These are phyloP conservation scores for Trididemnum miniatum DNA, from an alignment of 23 tunicate genomes.

Conservation along the genomic window DNA sequence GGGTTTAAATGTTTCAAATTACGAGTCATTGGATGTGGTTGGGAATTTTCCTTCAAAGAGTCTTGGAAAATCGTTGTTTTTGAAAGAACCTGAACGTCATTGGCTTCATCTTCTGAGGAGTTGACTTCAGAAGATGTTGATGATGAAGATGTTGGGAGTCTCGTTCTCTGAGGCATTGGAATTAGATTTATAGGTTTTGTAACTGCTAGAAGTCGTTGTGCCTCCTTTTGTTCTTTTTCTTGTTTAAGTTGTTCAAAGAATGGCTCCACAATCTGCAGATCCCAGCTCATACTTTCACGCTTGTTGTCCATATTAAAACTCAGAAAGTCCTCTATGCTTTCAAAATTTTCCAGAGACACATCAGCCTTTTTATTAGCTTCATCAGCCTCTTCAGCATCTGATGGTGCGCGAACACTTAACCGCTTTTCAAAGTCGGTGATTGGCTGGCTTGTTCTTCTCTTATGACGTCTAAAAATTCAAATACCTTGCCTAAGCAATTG, in stretches of 20 bases:
- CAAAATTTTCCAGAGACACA: slow-evolving; percentile 17
- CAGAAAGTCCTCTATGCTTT: slow-evolving; percentile 57
- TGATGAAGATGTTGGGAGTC: background rate
- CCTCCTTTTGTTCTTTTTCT: slow-evolving; percentile 5
- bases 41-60: background rate
- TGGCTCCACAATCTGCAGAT: slow-evolving; percentile 78
- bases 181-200: background rate
- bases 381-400: background rate
- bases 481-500: too few relatives aligned
- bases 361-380: background rate
- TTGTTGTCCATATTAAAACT: slow-evolving; percentile 51
- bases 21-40: background rate
- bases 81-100: background rate
- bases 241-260: slow-evolving; percentile 69
- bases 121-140: background rate
- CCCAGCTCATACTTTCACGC: slow-evolving; percentile 88
- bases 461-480: slow-evolving; percentile 52
- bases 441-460: slow-evolving; percentile 72
- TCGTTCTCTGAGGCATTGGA: slow-evolving; percentile 5
- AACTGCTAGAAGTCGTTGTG: background rate
- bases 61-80: too few relatives aligned
- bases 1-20: background rate
- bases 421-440: slow-evolving; percentile 50
- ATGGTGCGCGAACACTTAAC: slow-evolving; percentile 12
- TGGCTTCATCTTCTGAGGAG: background rate